Evolutionary conservation across 92 coral and sea anemone genomes (phyloP).

Genomic region (Micromussa lordhowensis): DNA sequence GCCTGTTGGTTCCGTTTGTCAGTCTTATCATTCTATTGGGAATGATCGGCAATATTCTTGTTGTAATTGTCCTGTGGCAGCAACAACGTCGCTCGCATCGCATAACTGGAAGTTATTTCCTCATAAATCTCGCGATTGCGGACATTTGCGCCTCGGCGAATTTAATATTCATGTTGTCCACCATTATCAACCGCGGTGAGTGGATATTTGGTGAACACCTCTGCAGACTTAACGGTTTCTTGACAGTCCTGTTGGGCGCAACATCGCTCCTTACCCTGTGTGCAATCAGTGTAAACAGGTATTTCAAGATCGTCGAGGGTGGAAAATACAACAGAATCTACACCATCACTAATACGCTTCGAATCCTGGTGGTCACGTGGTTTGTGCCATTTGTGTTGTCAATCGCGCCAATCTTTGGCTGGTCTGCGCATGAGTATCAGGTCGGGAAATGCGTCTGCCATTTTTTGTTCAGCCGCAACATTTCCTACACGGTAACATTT

Average conservation of each 20-base stretch:
- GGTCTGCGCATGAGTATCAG: conserved; percentile 77
- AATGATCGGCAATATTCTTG: conserved; percentile 70
- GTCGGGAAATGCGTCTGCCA: conserved; percentile 76
- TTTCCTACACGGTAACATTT: conserved; percentile 71
- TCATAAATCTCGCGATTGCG: conserved; percentile 63
- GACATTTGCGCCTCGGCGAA: conserved; percentile 74
- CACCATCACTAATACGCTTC: conserved; percentile 36
- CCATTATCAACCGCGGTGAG: conserved; percentile 57
- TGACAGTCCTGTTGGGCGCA: conserved; percentile 63
- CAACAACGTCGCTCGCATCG: conserved; percentile 62
- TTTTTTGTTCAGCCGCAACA: conserved; percentile 65
- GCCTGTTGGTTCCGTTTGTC: conserved; percentile 41
- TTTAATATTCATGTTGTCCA: conserved; percentile 68
- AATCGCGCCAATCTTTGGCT: conserved; percentile 71
- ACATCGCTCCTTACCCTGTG: conserved; percentile 63
- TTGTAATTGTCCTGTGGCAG: conserved; percentile 60
- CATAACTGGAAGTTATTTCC: conserved; percentile 66
- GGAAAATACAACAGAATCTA: conserved; percentile 60
- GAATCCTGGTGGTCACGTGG: conserved; percentile 63
- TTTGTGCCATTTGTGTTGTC: conserved; percentile 62
- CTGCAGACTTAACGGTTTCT: conserved; percentile 68
- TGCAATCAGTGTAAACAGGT: conserved; percentile 72
- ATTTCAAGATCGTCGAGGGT: conserved; percentile 64
- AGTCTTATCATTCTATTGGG: conserved; percentile 50
- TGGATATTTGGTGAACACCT: conserved; percentile 72